Conservation (phyloP, 2,797 vertebrate genomes). For the Coregonus ussuriensis region DNA sequence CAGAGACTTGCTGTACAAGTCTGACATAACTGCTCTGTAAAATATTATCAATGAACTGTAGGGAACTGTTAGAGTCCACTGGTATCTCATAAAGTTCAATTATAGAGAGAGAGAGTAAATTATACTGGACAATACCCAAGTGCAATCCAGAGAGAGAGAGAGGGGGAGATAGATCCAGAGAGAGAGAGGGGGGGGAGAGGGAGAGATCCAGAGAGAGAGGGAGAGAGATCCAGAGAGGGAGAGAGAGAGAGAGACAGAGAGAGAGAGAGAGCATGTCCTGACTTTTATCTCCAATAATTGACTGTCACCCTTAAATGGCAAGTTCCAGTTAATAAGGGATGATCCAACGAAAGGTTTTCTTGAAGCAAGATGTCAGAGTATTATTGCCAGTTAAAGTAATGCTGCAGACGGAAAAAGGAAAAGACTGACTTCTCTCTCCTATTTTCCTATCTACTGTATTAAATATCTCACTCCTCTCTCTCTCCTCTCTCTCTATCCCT, state of each 20-base stretch:
- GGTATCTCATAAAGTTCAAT: slow-evolving; percentile 17
- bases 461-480: too few species aligned
- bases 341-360: neutral
- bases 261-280: neutral
- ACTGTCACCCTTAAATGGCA: slow-evolving; percentile 28
- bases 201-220: slow-evolving; percentile 3
- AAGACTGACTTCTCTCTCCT: too few species aligned
- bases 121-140: slow-evolving; percentile 20
- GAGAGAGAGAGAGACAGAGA: slow-evolving; percentile 5
- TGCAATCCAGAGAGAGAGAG: neutral
- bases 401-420: neutral
- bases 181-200: neutral
- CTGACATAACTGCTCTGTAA: neutral
- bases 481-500: too few species aligned
- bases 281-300: slow-evolving; percentile 14
- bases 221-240: neutral
- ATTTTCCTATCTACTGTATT: too few species aligned
- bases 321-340: neutral
- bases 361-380: neutral
- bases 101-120: slow-evolving; percentile 17
- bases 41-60: neutral
- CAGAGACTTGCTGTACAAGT: neutral
- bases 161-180: slow-evolving; percentile 3
- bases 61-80: neutral
- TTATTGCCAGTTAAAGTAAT: neutral